Conservation (phyloP, 2,113 vertebrate species). For the Sceloporus undulatus region DNA sequence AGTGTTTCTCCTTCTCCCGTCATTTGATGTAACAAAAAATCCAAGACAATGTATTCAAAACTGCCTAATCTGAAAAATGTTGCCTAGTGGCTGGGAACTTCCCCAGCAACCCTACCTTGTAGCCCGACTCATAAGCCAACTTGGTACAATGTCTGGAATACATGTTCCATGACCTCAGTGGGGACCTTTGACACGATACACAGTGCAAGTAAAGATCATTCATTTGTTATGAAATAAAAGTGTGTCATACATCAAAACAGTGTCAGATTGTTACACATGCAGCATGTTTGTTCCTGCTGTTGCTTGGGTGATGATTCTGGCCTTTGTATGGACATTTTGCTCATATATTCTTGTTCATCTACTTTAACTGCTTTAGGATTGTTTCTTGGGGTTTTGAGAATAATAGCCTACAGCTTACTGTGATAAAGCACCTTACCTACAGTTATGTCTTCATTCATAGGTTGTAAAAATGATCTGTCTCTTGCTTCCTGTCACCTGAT, state of each 20-base stretch:
- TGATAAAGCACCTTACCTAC: slow-evolving; percentile 40
- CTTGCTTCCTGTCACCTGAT: slow-evolving; percentile 23
- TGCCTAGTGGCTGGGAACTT: neutral
- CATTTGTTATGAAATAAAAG: neutral
- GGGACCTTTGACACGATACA: neutral
- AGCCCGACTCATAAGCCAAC: neutral
- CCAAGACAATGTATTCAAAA: neutral
- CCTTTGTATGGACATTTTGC: neutral
- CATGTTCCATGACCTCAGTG: neutral
- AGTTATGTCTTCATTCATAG: slow-evolving; percentile 1
- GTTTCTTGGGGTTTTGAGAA: slow-evolving; percentile 35
- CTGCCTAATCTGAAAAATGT: neutral
- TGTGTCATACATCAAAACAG: neutral
- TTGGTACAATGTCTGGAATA: neutral
- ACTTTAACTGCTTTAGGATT: slow-evolving; percentile 20
- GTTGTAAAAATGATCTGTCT: slow-evolving; percentile 11
- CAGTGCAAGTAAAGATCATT: neutral
- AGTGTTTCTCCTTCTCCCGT: neutral
- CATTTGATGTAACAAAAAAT: neutral
- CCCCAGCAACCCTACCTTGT: neutral
- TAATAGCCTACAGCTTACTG: slow-evolving; percentile 24
- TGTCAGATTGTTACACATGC: neutral
- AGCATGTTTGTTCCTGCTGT: neutral
- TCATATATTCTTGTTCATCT: slow-evolving; percentile 17
- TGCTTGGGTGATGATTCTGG: slow-evolving; percentile 11